A percentile compares a stretch with the other conserved stretches of the same genome.
These are phyloP conservation scores for Calidris pugnax DNA, from an alignment of 2,113 vertebrate species.

Conservation along the genomic window DNA sequence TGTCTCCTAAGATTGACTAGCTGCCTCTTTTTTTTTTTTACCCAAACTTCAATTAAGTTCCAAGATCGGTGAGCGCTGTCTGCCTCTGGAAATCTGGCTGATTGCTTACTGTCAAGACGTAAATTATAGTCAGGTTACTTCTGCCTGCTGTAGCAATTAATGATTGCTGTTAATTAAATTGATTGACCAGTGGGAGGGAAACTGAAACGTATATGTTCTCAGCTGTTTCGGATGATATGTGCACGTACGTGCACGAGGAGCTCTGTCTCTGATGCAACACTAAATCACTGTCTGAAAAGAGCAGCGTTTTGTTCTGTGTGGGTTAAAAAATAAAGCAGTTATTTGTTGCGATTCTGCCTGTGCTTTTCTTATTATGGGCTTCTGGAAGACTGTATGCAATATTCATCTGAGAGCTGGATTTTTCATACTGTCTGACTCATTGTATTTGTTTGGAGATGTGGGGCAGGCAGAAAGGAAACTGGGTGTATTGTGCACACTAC, in stretches of 20 bases:
- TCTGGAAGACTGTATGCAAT: not conserved
- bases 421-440: not conserved
- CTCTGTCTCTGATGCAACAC: not conserved
- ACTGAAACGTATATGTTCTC: not conserved
- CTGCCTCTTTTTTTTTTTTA: not conserved
- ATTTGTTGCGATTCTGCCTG: not conserved
- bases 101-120: not conserved
- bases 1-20: not conserved
- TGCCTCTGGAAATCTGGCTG: not conserved
- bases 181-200: not conserved
- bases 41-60: not conserved
- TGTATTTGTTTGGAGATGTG: not conserved
- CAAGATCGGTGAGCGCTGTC: not conserved
- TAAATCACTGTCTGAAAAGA: not conserved
- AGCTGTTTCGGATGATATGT: not conserved
- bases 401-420: not conserved
- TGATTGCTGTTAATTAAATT: constrained; percentile 26
- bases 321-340: not conserved
- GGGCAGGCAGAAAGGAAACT: not conserved
- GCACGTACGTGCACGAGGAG: not conserved
- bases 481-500: not conserved
- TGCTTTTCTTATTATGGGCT: not conserved
- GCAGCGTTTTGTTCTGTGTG: not conserved
- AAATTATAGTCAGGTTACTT: not conserved
- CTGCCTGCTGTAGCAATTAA: constrained; percentile 7